Conservation (phyloP, 2,797 vertebrate species). For the Luscinia luscinia region DNA sequence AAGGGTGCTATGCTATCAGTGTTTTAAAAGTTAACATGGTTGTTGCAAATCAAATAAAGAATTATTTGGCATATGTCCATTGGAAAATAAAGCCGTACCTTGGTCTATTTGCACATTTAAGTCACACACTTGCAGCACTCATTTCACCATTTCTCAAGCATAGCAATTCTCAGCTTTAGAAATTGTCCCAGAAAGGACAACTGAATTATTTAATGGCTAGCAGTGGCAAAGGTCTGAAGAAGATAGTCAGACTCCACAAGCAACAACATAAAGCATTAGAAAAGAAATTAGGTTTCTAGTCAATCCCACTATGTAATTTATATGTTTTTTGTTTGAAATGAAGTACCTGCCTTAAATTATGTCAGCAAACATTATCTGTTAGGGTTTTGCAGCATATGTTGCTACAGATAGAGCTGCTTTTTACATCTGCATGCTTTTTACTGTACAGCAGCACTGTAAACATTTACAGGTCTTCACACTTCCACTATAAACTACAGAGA, state of each 20-base stretch:
- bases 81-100: background rate
- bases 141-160: background rate
- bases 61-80: background rate
- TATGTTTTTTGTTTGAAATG: background rate
- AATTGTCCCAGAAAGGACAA: background rate
- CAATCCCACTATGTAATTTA: background rate
- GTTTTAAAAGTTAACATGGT: background rate
- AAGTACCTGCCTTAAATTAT: background rate
- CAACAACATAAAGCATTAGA: background rate
- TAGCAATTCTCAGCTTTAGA: background rate
- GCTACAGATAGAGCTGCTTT: background rate
- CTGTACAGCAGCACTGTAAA: background rate
- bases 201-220: background rate
- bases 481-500: background rate
- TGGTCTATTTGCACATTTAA: background rate
- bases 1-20: background rate
- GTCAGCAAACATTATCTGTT: background rate
- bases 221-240: background rate
- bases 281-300: background rate
- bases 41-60: background rate
- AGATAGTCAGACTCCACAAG: background rate
- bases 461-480: background rate
- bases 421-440: background rate
- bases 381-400: background rate
- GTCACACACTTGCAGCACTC: background rate